Percentiles rank a stretch among this genome's conserved stretches.
Conservation (phyloP, 30 jellyfish, hydroid and myxozoan genomes). For the Aurelia coerulea region DNA sequence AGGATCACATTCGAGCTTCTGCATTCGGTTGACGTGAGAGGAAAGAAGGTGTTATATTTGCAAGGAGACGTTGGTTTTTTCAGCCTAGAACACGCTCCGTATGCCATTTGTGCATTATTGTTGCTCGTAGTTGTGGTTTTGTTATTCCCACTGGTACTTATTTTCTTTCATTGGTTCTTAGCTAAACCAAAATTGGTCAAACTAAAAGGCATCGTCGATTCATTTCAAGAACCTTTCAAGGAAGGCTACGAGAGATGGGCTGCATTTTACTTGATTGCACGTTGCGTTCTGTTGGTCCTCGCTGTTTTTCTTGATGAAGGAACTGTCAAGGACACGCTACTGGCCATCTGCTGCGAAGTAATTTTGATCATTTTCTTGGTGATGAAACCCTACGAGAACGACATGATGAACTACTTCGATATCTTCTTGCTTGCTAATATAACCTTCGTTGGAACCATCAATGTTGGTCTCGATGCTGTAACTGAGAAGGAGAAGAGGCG, state of each 20-base stretch:
- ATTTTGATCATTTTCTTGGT: constrained; percentile 52
- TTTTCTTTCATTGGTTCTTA: constrained; percentile 58
- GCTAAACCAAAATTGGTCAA: constrained; percentile 6
- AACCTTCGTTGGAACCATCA: constrained; percentile 60
- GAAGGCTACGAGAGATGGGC: constrained; percentile 57
- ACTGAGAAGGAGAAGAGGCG: constrained; percentile 43
- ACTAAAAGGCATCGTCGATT: constrained; percentile 49
- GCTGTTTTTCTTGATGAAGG: constrained; percentile 59
- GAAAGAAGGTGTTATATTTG: constrained; percentile 27
- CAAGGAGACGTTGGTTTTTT: constrained; percentile 62
- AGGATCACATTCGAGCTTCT: constrained; percentile 75
- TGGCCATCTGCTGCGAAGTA: constrained; percentile 59
- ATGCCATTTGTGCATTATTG: constrained; percentile 53
- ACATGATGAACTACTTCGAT: constrained; percentile 77
- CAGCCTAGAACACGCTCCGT: constrained; percentile 44
- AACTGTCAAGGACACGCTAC: constrained; percentile 46
- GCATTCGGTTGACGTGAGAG: constrained; percentile 56
- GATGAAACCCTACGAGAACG: constrained; percentile 65
- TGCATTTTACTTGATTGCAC: constrained; percentile 70
- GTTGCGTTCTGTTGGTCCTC: constrained; percentile 44
- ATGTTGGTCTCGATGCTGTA: constrained; percentile 44
- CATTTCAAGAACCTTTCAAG: constrained; percentile 66
- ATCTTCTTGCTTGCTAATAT: constrained; percentile 46
- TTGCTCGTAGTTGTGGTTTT: constrained; percentile 37
- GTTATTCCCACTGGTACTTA: constrained; percentile 56